Percentiles rank a stretch among this genome's conserved stretches.
phyloP scores from a whole-genome alignment of 2,888 invertebrate species.

The Autographa pulchrina region DNA sequence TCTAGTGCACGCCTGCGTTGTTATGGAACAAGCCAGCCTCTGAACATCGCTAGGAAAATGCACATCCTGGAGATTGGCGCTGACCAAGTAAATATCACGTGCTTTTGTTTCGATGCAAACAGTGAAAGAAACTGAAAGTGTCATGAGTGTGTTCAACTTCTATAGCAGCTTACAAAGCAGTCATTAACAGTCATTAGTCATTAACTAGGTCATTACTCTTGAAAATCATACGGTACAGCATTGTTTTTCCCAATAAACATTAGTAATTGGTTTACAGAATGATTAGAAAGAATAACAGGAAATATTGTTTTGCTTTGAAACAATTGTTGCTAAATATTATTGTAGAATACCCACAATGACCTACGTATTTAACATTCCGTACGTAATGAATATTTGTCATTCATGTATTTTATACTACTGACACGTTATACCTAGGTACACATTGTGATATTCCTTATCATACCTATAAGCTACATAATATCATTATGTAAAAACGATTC shows the following conservation, averaged over 20 bases:
- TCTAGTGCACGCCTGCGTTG: constrained; percentile 60
- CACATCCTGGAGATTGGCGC: constrained; percentile 87
- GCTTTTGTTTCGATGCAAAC: constrained; percentile 61
- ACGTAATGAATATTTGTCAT: not conserved
- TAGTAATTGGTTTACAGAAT: constrained; percentile 10
- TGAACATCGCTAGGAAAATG: constrained; percentile 77
- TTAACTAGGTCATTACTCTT: constrained; percentile 14
- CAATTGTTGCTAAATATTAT: not conserved
- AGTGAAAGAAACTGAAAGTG: constrained; percentile 67
- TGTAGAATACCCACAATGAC: not conserved
- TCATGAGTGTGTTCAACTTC: constrained; percentile 47
- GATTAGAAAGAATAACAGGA: not conserved
- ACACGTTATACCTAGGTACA: not conserved
- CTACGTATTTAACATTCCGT: not conserved
- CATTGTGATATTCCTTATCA: too few species aligned
- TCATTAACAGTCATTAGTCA: constrained; percentile 24
- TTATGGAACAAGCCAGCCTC: constrained; percentile 72
- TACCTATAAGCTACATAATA: not conserved
- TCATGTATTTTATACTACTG: not conserved
- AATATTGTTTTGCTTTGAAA: not conserved
- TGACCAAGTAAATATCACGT: constrained; percentile 82
- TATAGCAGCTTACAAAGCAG: constrained; percentile 18
- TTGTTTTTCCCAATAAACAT: not conserved
- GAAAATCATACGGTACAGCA: constrained; percentile 25
- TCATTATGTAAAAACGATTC: not conserved